Evolutionary conservation across 2,113 vertebrate species (phyloP).

Genomic region (Ammodytes dubius): DNA sequence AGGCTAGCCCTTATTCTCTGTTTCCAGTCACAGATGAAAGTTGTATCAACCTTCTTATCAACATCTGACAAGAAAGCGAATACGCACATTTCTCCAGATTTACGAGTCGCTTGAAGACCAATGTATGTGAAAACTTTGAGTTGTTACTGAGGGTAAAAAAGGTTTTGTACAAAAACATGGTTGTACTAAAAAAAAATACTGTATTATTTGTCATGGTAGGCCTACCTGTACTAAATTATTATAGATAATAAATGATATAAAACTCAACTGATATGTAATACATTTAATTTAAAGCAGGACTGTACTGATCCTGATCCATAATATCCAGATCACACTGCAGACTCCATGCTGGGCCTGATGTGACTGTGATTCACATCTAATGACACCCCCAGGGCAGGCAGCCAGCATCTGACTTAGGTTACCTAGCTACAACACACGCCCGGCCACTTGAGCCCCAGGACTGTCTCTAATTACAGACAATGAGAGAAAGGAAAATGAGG

Average conservation of each 20-base stretch:
- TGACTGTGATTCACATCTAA: conserved; percentile 64
- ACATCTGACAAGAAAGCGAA: background rate
- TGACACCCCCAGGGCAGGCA: conserved; percentile 59
- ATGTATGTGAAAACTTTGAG: background rate
- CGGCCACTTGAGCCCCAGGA: conserved; percentile 55
- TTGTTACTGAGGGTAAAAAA: background rate
- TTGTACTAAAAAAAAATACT: background rate
- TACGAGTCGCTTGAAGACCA: background rate
- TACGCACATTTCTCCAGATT: background rate
- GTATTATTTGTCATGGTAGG: background rate
- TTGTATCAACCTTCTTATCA: background rate
- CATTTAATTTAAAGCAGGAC: background rate
- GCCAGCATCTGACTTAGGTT: conserved; percentile 68
- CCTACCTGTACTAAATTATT: background rate
- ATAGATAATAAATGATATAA: background rate
- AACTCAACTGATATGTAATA: background rate
- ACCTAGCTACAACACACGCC: conserved; percentile 69
- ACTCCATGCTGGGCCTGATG: conserved; percentile 31
- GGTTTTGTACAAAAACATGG: too few relatives aligned
- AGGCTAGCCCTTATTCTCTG: background rate
- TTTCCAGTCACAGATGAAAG: background rate
- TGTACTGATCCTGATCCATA: conserved; percentile 1
- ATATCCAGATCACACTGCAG: conserved; percentile 28
- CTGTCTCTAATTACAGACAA: conserved; percentile 74
- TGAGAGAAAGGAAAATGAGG: conserved; percentile 17